These are phyloP conservation scores for Anagyrus pseudococci DNA, from an alignment of 2,888 invertebrate genomes.

Conservation along the genomic window DNA sequence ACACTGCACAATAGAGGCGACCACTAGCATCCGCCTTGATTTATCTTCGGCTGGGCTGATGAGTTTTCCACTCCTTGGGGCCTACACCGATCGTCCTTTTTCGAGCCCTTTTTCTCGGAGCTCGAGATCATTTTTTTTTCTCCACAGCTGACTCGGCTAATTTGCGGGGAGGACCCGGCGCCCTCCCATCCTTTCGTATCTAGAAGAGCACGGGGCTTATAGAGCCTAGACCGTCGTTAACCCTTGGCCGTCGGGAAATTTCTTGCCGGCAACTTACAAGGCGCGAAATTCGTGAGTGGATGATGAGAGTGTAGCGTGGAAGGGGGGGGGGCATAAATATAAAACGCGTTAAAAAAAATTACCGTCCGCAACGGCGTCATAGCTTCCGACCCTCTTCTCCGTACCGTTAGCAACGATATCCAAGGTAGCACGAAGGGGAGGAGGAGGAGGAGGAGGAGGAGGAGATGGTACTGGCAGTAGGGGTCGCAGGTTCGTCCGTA, in stretches of 20 bases:
- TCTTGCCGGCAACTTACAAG: no score
- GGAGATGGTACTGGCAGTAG: neutral
- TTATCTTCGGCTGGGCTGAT: constrained; percentile 3
- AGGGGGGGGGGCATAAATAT: no score
- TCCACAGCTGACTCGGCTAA: neutral
- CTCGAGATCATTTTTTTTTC: neutral
- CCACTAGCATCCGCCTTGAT: neutral
- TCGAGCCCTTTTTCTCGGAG: neutral
- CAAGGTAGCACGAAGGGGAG: neutral
- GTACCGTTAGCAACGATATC: neutral
- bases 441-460: neutral
- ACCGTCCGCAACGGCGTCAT: no score
- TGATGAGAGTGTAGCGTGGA: no score
- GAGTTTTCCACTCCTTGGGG: neutral
- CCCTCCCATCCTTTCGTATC: no score
- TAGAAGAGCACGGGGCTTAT: no score
- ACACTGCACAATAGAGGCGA: neutral
- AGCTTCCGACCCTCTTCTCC: no score
- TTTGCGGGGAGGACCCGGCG: neutral
- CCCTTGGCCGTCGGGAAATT: no score
- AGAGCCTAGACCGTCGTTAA: no score
- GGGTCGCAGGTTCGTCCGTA: constrained; percentile 44
- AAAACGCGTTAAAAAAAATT: no score
- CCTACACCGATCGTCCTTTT: neutral
- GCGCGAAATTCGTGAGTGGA: no score